These are phyloP conservation scores for Oenanthe melanoleuca DNA, from an alignment of 2,113 vertebrate genomes.

Conservation along the genomic window DNA sequence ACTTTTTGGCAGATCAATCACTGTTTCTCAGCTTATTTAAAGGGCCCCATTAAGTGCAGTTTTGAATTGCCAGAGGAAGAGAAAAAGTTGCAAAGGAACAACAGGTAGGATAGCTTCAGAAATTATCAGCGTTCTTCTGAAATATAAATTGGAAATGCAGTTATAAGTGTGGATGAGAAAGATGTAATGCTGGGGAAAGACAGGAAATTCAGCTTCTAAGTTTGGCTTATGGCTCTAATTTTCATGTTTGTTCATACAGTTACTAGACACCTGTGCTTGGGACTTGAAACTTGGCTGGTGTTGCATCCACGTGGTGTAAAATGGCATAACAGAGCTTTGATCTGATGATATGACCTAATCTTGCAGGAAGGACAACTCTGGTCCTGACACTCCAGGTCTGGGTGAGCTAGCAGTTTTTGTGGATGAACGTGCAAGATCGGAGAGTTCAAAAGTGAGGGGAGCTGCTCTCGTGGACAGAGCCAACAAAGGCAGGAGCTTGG, in stretches of 20 bases:
- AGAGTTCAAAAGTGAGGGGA: constrained; percentile 37
- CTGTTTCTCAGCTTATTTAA: neutral
- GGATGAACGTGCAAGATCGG: neutral
- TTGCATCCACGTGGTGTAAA: neutral
- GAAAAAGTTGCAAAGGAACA: neutral
- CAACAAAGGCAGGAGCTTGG: constrained; percentile 28
- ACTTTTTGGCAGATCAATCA: neutral
- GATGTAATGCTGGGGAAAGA: neutral
- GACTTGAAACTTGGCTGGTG: constrained; percentile 33
- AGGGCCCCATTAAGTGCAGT: neutral
- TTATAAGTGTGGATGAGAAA: neutral
- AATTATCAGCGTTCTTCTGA: neutral
- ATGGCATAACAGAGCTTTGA: constrained; percentile 25
- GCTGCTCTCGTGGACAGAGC: neutral
- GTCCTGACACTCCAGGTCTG: neutral
- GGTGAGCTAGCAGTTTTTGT: neutral
- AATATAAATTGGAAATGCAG: neutral
- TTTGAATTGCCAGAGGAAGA: neutral
- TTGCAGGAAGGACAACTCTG: constrained; percentile 34
- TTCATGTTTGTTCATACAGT: neutral
- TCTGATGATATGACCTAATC: constrained; percentile 47
- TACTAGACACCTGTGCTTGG: constrained; percentile 7
- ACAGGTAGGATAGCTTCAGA: neutral
- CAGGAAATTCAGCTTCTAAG: neutral
- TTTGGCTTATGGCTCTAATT: neutral